Percentiles rank a stretch among this genome's conserved stretches.
Conservation (phyloP, 2,888 invertebrate species). For the Nomada ruficornis region DNA sequence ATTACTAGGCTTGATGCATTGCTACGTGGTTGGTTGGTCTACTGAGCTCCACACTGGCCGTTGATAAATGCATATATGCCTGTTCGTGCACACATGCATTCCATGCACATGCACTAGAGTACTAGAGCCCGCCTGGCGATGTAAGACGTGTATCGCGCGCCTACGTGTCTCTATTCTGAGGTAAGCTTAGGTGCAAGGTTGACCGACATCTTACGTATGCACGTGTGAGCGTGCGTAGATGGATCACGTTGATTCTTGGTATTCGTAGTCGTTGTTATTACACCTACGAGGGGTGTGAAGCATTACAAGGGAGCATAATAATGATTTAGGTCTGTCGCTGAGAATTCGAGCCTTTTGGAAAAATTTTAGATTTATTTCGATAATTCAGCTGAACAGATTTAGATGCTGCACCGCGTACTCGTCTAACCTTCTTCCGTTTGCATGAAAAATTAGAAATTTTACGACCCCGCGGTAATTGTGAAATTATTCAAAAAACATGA, state of each 20-base stretch:
- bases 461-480: slow-evolving; percentile 1
- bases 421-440: not conserved
- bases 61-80: slow-evolving; percentile 72
- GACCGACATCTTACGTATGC: slow-evolving; percentile 16
- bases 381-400: too few species aligned
- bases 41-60: slow-evolving; percentile 72
- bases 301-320: too few species aligned
- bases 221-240: too few species aligned
- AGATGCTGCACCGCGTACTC: too few species aligned
- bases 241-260: too few species aligned
- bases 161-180: slow-evolving; percentile 44
- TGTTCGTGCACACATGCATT: slow-evolving; percentile 6
- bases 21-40: slow-evolving; percentile 75
- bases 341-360: too few species aligned
- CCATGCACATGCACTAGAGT: not conserved
- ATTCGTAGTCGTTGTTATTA: too few species aligned
- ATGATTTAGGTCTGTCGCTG: too few species aligned
- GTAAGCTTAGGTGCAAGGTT: slow-evolving; percentile 15
- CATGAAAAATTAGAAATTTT: not conserved
- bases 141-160: slow-evolving; percentile 39
- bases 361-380: too few species aligned
- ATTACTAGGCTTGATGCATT: slow-evolving; percentile 80
- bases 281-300: too few species aligned
- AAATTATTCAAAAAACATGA: slow-evolving; percentile 47
- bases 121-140: slow-evolving; percentile 3